Evolutionary conservation across 2,797 vertebrate species (phyloP), one percentile per base, ranked within the genome.

Genomic region (Denticeps clupeoides): DNA sequence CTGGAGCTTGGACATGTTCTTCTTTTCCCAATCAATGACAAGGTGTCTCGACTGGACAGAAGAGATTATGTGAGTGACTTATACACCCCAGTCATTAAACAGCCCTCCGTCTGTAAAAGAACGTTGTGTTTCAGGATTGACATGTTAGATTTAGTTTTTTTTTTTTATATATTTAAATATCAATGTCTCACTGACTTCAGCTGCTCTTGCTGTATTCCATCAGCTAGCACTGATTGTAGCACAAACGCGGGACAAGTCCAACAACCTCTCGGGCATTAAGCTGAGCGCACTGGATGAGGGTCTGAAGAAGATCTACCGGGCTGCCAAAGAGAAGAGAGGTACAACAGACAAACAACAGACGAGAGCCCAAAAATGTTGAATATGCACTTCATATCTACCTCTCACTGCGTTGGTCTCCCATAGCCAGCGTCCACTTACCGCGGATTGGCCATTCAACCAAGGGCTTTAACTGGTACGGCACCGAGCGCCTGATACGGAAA

Each of bases 401-500:
- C 10, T n/a, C 3, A 29, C 24, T 25, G 24, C 25, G 31, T 33
- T 16, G 50, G 65, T 40, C 32, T 45, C 44, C 42, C 18, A 47
- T 60, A 95, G 93, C 89, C 12, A 86, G 90, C 4, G 88, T 96
- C 31, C 92, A 97, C 63, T 87, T 97, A 41, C 93, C 93, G 45
- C 86, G 90, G 5, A 89, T 96, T 0, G 91, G 91, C 4, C 82
- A 97, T 25, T 69, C 90, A 52, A 93, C 90, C 1, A 85, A 74
- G 76, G 87, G 72, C 38, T 96, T 96, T 74, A 94, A 95, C 80
- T 97, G 92, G 91, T 97, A 97, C 0, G 89, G 91, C 45, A 95
- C 90, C 0, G 93, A 96, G 70, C 77, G 89, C 35, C 89, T 96
- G 48, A 86, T 95, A 74, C 79, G 77, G 59, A 96, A 95, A 51